phyloP scores from a whole-genome alignment of 1,140 invertebrate species.

The Tachypleus tridentatus region DNA sequence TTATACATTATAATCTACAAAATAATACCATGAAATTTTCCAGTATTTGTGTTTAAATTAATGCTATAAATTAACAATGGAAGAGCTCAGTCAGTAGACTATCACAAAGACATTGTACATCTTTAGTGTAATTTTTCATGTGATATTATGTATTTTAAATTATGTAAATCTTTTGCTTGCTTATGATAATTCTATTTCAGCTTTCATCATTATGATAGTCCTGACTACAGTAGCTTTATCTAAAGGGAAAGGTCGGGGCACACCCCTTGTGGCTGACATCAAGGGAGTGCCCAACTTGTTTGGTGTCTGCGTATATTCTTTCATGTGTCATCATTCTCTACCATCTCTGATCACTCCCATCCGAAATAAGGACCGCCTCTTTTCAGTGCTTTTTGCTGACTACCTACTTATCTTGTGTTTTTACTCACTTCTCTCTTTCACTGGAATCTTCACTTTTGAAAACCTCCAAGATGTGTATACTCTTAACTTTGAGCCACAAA shows the following conservation, averaged over 20 bases:
- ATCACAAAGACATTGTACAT: no score
- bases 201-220: constrained; percentile 78
- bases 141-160: no score
- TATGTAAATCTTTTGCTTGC: no score
- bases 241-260: constrained; percentile 48
- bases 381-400: constrained; percentile 50
- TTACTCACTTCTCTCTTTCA: constrained; percentile 79
- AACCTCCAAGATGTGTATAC: constrained; percentile 83
- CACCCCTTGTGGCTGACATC: constrained; percentile 52
- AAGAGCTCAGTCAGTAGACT: no score
- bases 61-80: no score
- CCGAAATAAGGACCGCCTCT: constrained; percentile 50
- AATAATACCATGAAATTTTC: no score
- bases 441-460: constrained; percentile 76
- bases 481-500: constrained; percentile 62
- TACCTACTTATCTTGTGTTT: constrained; percentile 73
- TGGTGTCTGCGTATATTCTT: constrained; percentile 96
- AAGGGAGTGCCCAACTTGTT: constrained; percentile 64
- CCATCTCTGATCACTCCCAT: constrained; percentile 86
- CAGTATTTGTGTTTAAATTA: no score
- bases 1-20: no score
- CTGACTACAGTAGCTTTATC: constrained; percentile 57
- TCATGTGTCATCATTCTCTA: constrained; percentile 98
- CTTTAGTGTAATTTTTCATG: no score
- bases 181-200: constrained; percentile 33